phyloP scores from a whole-genome alignment of 1,140 invertebrate genomes.

The Megathymus violae region DNA sequence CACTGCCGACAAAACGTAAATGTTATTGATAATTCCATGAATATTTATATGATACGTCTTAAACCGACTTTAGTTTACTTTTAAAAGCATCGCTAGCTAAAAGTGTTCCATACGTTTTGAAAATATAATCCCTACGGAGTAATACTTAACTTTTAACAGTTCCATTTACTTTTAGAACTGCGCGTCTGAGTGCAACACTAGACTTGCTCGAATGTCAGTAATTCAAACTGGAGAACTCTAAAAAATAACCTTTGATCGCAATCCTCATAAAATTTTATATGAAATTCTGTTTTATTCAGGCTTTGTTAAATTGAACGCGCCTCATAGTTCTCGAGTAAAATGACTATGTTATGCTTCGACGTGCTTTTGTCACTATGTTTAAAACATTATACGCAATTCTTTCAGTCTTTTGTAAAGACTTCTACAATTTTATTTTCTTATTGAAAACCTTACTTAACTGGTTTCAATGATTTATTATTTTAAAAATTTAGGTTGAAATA shows the following conservation, averaged over 20 bases:
- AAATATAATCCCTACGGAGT: not conserved
- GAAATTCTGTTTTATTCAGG: slow-evolving; percentile 17
- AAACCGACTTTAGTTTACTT: too few species aligned
- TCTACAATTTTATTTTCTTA: too few species aligned
- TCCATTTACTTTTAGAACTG: slow-evolving; percentile 24
- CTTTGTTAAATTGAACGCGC: slow-evolving; percentile 14
- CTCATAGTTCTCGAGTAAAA: slow-evolving; percentile 6
- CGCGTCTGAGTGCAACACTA: not conserved
- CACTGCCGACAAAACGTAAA: slow-evolving; percentile 1
- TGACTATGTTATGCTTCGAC: too few species aligned
- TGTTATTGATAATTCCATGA: not conserved
- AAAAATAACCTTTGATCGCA: slow-evolving; percentile 1
- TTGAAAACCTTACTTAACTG: too few species aligned
- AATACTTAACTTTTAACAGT: slow-evolving; percentile 15
- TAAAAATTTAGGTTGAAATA: too few species aligned
- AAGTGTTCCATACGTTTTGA: not conserved
- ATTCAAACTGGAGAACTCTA: slow-evolving; percentile 14
- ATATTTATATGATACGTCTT: too few species aligned
- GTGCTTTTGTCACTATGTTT: too few species aligned
- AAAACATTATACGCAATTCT: too few species aligned
- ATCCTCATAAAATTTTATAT: slow-evolving; percentile 8
- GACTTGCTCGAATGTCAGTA: slow-evolving; percentile 3
- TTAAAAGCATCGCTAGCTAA: not conserved
- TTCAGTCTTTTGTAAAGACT: too few species aligned
- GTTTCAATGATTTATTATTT: too few species aligned